These are phyloP conservation scores for Piaya cayana DNA, from an alignment of 2,113 vertebrate genomes.

Conservation along the genomic window DNA sequence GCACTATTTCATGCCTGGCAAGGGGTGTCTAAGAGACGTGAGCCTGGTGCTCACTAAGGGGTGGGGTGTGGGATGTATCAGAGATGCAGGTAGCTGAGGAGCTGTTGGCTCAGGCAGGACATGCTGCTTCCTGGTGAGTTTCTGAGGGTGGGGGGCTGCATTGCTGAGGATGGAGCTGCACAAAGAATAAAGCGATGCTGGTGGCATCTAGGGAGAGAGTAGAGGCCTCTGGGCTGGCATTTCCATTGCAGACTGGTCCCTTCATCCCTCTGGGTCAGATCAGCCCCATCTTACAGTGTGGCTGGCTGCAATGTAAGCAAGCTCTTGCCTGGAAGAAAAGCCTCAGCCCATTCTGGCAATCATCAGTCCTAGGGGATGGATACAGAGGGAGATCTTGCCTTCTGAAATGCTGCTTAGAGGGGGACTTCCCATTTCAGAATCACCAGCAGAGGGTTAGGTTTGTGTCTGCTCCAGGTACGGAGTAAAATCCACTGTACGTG, in stretches of 20 bases:
- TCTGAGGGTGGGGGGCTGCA: not conserved
- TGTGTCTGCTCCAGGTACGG: not conserved
- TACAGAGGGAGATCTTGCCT: not conserved
- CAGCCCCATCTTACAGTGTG: rapidly evolving
- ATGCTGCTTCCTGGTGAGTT: not conserved
- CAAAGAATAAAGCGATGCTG: not conserved
- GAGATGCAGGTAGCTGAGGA: not conserved
- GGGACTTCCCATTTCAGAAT: not conserved
- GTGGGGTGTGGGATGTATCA: not conserved
- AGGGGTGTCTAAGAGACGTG: not conserved
- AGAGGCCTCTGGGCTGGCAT: not conserved
- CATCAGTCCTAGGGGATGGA: not conserved
- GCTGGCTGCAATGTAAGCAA: not conserved
- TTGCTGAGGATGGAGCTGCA: not conserved
- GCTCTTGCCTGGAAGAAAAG: not conserved
- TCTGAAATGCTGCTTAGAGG: not conserved
- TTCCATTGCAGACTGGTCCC: not conserved
- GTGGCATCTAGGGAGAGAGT: not conserved
- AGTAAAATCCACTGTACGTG: not conserved
- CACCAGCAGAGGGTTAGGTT: not conserved
- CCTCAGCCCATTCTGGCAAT: not conserved
- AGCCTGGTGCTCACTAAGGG: rapidly evolving
- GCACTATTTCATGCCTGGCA: not conserved
- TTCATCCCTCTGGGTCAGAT: not conserved
- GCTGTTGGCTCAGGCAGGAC: not conserved